Evolutionary conservation across 23 tunicate genomes (phyloP), one percentile per base, ranked within the genome.

Genomic region (Styela clava): DNA sequence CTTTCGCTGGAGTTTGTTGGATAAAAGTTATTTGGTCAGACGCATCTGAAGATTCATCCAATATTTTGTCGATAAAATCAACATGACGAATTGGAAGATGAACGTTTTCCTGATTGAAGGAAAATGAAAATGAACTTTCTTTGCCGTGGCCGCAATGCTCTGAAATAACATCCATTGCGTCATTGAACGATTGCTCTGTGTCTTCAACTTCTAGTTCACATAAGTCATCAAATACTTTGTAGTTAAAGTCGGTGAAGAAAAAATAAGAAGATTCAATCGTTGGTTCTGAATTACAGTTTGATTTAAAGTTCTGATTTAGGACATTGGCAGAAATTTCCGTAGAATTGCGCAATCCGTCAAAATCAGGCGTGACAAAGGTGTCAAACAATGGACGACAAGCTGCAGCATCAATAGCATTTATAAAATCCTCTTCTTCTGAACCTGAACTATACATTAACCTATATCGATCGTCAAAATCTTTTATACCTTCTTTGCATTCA

Each of bases 381-480:
- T 44, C 56, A 44, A 7, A 12, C 56, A 5, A 12, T 5, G 56
- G 56, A 12, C 56, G 56, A 44, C 9, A 44, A 44, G 56, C 56
- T 5, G 56, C 65, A 27, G 64, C 24, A 52, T 76, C 81, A 16
- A 76, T 52, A 18, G 65, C 69, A 44, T 76, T 52, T 1, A 76
- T 24, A 7, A 76, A 44, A 29, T 76, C 81, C 21, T 36, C 65
- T 76, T 76, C 81, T 76, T 76, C 29, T 32, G 81, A 52, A 9
- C 65, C 81, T 21, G 81, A 52, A 25, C 27, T 51, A 64, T 64
- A 76, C 81, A 76, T 76, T 26, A 76, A 76, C n/a, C 81, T 52
- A 44, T 33, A 27, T 7, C 81, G 81, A 27, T 76, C 65, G 9
- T 76, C 69, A 31, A 44, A 76, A 26, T 52, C 20, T 44, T 76